These are phyloP conservation scores for Timema cristinae DNA, from an alignment of 2,888 invertebrate genomes.

Conservation along the genomic window DNA sequence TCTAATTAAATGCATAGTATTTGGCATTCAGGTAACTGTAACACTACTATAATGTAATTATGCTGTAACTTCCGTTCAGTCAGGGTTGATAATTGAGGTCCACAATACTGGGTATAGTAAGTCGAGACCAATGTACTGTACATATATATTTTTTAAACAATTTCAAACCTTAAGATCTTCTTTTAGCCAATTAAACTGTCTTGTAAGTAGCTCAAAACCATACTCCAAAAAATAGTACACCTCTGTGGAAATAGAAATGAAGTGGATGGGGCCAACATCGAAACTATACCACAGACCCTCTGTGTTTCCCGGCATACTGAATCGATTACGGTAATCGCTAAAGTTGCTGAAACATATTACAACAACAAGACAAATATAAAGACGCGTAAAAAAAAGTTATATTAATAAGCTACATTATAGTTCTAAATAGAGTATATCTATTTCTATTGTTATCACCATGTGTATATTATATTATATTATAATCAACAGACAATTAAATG, in stretches of 20 bases:
- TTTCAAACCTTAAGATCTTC: conserved; percentile 45
- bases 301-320: conserved; percentile 47
- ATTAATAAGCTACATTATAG: not conserved
- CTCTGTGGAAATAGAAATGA: conserved; percentile 55
- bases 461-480: too few relatives aligned
- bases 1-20: too few relatives aligned
- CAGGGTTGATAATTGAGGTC: not conserved
- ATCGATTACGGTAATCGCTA: conserved; percentile 53
- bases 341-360: conserved; percentile 47
- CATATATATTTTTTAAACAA: not conserved
- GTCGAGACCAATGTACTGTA: not conserved
- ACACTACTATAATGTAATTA: not conserved
- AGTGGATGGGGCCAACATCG: conserved; percentile 49
- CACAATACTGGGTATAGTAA: not conserved
- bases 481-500: too few relatives aligned
- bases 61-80: not conserved
- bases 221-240: conserved; percentile 53
- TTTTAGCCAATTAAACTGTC: conserved; percentile 48
- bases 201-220: conserved; percentile 47
- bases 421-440: too few relatives aligned
- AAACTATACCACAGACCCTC: conserved; percentile 43
- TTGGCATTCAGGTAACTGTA: not conserved
- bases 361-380: not conserved
- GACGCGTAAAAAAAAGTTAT: not conserved
- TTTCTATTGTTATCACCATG: not conserved